Percentiles rank a stretch among this genome's conserved stretches.
Conservation (phyloP, 1,140 invertebrate species). For the Tetraneura akinire region DNA sequence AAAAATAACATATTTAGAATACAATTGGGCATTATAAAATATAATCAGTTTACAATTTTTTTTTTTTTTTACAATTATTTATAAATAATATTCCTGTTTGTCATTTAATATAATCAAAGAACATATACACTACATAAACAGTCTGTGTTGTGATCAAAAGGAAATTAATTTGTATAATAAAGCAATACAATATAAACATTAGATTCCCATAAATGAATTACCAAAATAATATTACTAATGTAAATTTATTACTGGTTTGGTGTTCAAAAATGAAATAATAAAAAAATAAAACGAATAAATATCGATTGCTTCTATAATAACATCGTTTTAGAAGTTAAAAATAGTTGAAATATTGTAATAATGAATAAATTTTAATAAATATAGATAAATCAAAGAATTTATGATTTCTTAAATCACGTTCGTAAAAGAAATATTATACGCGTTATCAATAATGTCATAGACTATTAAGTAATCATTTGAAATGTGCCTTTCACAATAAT, state of each 20-base stretch:
- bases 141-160: background rate
- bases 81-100: too few relatives aligned
- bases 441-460: background rate
- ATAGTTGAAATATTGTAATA: constrained; percentile 22
- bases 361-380: constrained; percentile 5
- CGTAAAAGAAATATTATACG: too few relatives aligned
- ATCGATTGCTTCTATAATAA: constrained; percentile 17
- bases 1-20: too few relatives aligned
- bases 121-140: too few relatives aligned
- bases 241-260: constrained; percentile 4
- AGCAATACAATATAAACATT: too few relatives aligned
- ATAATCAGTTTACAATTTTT: too few relatives aligned
- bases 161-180: constrained; percentile 17
- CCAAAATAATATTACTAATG: background rate
- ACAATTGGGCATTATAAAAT: too few relatives aligned
- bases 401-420: constrained; percentile 20
- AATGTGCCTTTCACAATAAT: too few relatives aligned
- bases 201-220: background rate
- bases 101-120: too few relatives aligned
- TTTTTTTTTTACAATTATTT: too few relatives aligned
- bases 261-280: too few relatives aligned
- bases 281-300: background rate
- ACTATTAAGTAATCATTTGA: too few relatives aligned
- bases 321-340: background rate
- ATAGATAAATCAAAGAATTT: constrained; percentile 19